A percentile compares a stretch with the other conserved stretches of the same genome.
phyloP scores from a whole-genome alignment of 2,113 vertebrate genomes.

The Gavia stellata region DNA sequence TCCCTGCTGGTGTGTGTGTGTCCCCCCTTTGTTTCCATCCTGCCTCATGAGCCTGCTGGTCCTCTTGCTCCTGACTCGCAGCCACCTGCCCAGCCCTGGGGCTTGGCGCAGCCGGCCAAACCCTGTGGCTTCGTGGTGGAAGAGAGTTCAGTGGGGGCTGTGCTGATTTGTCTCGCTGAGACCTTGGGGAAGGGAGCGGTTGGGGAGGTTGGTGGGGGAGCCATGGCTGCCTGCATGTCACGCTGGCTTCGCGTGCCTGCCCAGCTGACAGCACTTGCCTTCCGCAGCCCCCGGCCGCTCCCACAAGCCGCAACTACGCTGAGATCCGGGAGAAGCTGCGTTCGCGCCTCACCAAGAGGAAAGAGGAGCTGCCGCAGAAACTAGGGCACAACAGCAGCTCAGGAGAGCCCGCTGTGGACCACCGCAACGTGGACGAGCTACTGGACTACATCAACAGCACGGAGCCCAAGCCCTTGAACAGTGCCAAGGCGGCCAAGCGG shows the following conservation, averaged over 20 bases:
- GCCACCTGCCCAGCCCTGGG: background rate
- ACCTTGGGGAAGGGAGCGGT: background rate
- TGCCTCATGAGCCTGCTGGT: background rate
- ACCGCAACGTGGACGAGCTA: slow-evolving; percentile 93
- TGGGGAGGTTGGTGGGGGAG: background rate
- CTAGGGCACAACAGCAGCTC: slow-evolving; percentile 75
- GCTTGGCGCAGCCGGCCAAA: background rate
- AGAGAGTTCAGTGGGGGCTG: background rate
- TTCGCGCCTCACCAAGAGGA: slow-evolving; percentile 90
- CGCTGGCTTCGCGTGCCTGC: background rate
- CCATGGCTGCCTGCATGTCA: fast-evolving
- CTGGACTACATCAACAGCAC: slow-evolving; percentile 97
- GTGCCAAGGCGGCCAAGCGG: slow-evolving; percentile 95
- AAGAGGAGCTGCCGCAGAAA: slow-evolving; percentile 92
- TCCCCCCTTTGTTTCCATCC: background rate
- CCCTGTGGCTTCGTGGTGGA: background rate
- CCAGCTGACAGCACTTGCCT: background rate
- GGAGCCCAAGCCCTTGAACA: slow-evolving; percentile 93
- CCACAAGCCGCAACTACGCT: slow-evolving; percentile 95
- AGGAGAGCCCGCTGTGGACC: slow-evolving; percentile 85
- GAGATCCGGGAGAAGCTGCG: slow-evolving; percentile 98
- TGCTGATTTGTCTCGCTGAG: background rate
- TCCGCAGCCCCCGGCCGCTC: slow-evolving; percentile 90
- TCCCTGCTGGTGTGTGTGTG: background rate
- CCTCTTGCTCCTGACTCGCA: background rate